A percentile compares a stretch with the other conserved stretches of the same genome.
These are phyloP conservation scores for Ornithorhynchus anatinus DNA, from an alignment of 2,113 vertebrate genomes.

Conservation along the genomic window DNA sequence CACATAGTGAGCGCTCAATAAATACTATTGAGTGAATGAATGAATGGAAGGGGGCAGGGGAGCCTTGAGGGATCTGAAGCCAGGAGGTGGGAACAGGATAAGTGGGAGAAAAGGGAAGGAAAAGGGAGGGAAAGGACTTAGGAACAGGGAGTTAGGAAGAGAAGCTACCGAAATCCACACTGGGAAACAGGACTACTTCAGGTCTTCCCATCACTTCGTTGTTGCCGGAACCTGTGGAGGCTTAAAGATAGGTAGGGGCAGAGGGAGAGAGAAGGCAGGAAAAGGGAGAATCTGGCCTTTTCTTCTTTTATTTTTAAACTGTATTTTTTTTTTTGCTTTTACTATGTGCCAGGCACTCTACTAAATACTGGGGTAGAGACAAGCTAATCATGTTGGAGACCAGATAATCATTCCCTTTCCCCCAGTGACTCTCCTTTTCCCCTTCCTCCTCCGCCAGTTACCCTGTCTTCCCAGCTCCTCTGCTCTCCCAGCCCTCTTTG, in stretches of 20 bases:
- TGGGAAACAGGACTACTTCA: constrained; percentile 87
- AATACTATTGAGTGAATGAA: too few relatives aligned
- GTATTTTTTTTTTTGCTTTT: too few relatives aligned
- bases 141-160: not conserved
- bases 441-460: not conserved
- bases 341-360: too few relatives aligned
- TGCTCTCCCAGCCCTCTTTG: too few relatives aligned
- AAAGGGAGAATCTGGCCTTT: not conserved
- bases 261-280: not conserved
- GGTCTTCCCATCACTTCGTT: constrained; percentile 65
- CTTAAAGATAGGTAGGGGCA: not conserved
- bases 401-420: too few relatives aligned
- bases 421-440: not conserved
- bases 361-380: too few relatives aligned
- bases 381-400: too few relatives aligned
- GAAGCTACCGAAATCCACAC: constrained; percentile 85
- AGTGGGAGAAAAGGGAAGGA: not conserved
- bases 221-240: constrained; percentile 66
- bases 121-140: constrained; percentile 38
- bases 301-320: not conserved
- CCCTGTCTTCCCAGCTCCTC: not conserved
- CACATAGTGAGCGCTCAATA: too few relatives aligned
- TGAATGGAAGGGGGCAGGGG: not conserved
- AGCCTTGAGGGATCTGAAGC: not conserved
- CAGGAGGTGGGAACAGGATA: not conserved